A percentile compares a stretch with the other conserved stretches of the same genome.
phyloP scores from a whole-genome alignment of 2,888 invertebrate genomes.

The Caenorhabditis macrosperma region DNA sequence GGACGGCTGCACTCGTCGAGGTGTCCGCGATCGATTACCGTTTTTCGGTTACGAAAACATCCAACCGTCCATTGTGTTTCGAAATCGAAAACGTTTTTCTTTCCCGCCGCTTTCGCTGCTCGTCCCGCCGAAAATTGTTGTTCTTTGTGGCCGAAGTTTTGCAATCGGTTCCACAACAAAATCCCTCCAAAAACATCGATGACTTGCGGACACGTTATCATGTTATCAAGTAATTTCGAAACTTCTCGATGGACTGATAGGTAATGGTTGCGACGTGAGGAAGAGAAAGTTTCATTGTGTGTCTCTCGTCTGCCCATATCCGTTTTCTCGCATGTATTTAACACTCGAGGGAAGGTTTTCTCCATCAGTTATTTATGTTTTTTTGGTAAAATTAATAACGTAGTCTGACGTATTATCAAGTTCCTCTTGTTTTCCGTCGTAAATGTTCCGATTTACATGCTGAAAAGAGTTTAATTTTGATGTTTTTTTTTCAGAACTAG shows the following conservation, averaged over 20 bases:
- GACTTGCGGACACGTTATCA: constrained; percentile 21
- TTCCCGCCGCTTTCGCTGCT: background rate
- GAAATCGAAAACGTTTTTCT: background rate
- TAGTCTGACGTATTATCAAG: too few relatives aligned
- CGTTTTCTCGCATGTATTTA: too few relatives aligned
- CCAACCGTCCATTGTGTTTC: background rate
- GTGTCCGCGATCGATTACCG: constrained; percentile 45
- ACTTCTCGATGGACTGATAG: background rate
- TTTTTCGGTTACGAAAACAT: constrained; percentile 22
- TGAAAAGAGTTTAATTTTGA: too few relatives aligned
- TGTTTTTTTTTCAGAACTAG: constrained; percentile 49
- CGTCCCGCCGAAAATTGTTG: background rate
- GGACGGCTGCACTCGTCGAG: constrained; percentile 53
- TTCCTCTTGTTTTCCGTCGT: too few relatives aligned
- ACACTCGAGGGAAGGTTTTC: background rate
- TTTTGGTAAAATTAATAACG: too few relatives aligned
- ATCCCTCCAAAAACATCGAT: background rate
- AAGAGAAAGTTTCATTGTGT: background rate
- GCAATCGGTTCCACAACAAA: background rate
- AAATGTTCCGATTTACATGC: too few relatives aligned
- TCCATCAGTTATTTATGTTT: background rate
- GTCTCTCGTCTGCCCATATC: background rate
- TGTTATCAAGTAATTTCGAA: constrained; percentile 22
- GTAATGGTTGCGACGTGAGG: background rate
- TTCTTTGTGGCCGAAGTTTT: constrained; percentile 29